Percentiles rank a stretch among this genome's conserved stretches.
These are phyloP conservation scores for Xestoiulus laeticollis DNA, from an alignment of 2,888 invertebrate genomes.

Conservation along the genomic window DNA sequence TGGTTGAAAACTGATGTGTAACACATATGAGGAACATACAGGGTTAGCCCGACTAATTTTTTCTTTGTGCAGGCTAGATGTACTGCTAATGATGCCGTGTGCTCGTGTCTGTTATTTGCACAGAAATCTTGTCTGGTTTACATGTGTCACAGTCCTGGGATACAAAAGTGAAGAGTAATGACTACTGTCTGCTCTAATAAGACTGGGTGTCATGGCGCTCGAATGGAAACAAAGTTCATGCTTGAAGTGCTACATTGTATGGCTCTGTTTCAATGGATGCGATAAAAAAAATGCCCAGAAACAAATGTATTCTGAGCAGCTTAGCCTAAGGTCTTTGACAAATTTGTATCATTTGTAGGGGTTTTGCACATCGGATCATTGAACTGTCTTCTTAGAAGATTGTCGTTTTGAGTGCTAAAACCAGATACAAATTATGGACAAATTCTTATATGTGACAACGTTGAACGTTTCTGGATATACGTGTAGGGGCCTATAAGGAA, in stretches of 20 bases:
- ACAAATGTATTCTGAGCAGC: not conserved
- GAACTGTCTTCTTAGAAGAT: not conserved
- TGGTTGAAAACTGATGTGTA: not conserved
- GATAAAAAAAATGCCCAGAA: not conserved
- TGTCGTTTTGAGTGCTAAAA: not conserved
- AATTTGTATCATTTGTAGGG: not conserved
- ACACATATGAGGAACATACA: not conserved
- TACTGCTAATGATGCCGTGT: not conserved
- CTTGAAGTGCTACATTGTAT: not conserved
- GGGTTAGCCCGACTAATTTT: not conserved
- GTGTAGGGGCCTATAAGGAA: too few relatives aligned
- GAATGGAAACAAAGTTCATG: not conserved
- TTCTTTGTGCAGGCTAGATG: not conserved
- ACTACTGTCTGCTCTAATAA: not conserved
- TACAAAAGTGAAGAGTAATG: constrained; percentile 5
- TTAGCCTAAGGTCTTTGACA: not conserved
- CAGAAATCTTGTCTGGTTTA: not conserved
- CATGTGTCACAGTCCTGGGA: not conserved
- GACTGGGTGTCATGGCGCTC: not conserved
- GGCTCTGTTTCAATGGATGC: not conserved
- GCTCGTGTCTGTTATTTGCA: not conserved
- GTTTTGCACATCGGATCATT: not conserved
- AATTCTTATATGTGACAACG: too few relatives aligned
- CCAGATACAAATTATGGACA: too few relatives aligned
- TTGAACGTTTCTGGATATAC: too few relatives aligned